phyloP scores from a whole-genome alignment of 1,140 invertebrate species.

The Diabrotica virgifera region DNA sequence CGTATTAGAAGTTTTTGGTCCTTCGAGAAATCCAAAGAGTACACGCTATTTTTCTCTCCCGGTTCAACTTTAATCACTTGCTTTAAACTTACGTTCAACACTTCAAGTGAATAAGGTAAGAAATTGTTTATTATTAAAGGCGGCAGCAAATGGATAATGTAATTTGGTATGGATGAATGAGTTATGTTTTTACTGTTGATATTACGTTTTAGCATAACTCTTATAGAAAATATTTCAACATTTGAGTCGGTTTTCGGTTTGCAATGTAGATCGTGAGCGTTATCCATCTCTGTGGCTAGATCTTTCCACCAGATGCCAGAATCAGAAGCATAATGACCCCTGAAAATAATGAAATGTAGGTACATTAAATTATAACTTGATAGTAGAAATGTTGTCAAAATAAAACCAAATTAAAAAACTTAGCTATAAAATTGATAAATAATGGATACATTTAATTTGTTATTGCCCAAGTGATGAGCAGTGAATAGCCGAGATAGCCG shows the following conservation, averaged over 20 bases:
- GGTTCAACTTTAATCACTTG: constrained; percentile 59
- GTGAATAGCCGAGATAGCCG: too few species aligned
- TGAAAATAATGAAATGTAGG: too few species aligned
- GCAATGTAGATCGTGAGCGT: constrained; percentile 61
- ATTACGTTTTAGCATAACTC: constrained; percentile 51
- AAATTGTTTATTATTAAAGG: constrained; percentile 74
- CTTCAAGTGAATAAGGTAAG: constrained; percentile 66
- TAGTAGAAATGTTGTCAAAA: too few species aligned
- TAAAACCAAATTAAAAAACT: too few species aligned
- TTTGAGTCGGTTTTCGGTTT: constrained; percentile 56
- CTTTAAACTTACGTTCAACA: constrained; percentile 47
- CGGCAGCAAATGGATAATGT: constrained; percentile 67
- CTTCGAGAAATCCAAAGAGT: constrained; percentile 60
- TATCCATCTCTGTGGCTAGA: constrained; percentile 61
- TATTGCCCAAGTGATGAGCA: too few species aligned
- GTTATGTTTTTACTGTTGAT: constrained; percentile 44
- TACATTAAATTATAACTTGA: too few species aligned
- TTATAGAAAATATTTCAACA: constrained; percentile 60
- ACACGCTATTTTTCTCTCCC: constrained; percentile 67
- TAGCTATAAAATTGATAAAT: too few species aligned
- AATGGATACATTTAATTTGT: too few species aligned
- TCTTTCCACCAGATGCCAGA: constrained; percentile 80
- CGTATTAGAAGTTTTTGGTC: constrained; percentile 61
- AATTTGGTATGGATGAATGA: constrained; percentile 65
- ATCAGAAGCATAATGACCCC: constrained; percentile 65